phyloP scores from a whole-genome alignment of 2,797 vertebrate genomes.

The Bucorvus abyssinicus region DNA sequence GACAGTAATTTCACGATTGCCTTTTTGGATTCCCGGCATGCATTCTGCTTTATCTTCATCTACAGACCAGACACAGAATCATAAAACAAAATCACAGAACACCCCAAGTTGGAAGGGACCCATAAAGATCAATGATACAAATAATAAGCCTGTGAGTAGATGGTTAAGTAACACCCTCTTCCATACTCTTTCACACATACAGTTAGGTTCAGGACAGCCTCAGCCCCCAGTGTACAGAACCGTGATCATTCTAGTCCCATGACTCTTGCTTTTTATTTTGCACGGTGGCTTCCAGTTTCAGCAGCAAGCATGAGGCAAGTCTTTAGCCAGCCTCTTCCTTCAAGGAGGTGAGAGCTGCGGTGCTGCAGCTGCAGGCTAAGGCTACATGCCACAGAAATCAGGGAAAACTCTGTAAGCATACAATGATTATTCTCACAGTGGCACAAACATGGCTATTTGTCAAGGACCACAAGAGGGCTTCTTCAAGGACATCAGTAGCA shows the following conservation, averaged over 20 bases:
- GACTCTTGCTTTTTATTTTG: neutral
- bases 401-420: neutral
- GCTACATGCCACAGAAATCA: neutral
- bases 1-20: neutral
- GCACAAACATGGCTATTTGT: neutral
- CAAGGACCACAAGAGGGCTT: too few species aligned
- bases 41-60: neutral
- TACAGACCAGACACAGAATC: neutral
- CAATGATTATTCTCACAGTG: neutral
- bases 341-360: neutral
- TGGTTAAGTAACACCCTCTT: neutral
- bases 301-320: neutral
- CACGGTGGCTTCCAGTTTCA: neutral
- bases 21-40: neutral
- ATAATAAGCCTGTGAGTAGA: neutral
- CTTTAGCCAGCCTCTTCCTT: neutral
- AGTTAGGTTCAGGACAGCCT: neutral
- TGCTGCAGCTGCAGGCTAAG: neutral
- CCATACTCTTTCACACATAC: neutral
- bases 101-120: neutral
- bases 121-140: neutral
- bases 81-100: neutral
- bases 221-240: neutral
- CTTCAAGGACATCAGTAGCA: too few species aligned
- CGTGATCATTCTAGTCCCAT: neutral